These are phyloP conservation scores for Ailurus styani DNA, from an alignment of 2,113 vertebrate genomes.

Conservation along the genomic window DNA sequence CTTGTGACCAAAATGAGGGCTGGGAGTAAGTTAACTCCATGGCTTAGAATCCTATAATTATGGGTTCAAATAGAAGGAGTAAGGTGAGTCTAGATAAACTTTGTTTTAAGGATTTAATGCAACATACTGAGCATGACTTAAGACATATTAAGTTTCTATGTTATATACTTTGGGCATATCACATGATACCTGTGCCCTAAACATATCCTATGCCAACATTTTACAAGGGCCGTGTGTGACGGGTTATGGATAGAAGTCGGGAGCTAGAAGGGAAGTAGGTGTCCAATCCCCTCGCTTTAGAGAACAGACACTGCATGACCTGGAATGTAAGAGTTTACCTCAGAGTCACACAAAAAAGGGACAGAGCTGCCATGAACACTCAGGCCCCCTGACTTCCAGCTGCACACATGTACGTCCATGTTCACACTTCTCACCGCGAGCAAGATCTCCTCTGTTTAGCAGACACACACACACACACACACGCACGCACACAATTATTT, in stretches of 20 bases:
- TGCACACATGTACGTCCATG: rapidly evolving
- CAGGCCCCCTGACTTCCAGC: neutral
- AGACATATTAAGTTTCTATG: neutral
- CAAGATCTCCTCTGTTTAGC: neutral
- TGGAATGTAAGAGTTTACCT: neutral
- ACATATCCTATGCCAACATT: neutral
- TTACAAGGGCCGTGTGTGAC: neutral
- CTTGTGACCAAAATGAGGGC: slow-evolving; percentile 60
- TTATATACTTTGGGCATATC: neutral
- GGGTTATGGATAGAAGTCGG: neutral
- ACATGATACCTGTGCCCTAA: neutral
- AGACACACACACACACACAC: neutral
- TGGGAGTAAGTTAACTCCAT: slow-evolving; percentile 6
- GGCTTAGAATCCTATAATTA: slow-evolving; percentile 31
- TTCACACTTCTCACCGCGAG: neutral
- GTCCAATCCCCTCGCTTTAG: neutral
- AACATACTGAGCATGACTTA: neutral
- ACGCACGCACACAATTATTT: neutral
- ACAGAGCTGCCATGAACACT: neutral
- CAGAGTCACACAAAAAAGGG: neutral
- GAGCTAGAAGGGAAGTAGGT: neutral
- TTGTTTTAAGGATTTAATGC: slow-evolving; percentile 38
- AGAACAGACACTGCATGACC: neutral
- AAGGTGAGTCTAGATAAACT: slow-evolving; percentile 58
- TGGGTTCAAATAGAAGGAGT: slow-evolving; percentile 38